Conservation (phyloP, 2,888 invertebrate species). For the Norana najaformis region DNA sequence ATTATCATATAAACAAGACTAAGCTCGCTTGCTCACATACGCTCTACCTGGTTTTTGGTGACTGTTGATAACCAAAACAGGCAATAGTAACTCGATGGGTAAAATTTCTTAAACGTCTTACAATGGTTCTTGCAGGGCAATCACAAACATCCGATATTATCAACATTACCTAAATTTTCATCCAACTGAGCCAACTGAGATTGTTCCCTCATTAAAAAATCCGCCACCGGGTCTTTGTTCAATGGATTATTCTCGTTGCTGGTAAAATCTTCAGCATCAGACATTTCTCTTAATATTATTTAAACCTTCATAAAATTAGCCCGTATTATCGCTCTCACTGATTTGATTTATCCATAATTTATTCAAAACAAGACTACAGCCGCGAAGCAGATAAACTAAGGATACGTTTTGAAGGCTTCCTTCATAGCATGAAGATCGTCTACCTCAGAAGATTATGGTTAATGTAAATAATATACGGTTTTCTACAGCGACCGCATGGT, state of each 20-base stretch:
- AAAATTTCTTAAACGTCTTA: background rate
- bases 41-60: background rate
- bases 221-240: slow-evolving; percentile 86
- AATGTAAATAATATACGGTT: no score
- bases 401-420: no score
- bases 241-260: background rate
- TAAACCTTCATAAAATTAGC: background rate
- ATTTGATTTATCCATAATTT: background rate
- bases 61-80: background rate
- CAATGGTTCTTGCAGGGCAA: background rate
- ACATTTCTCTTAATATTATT: background rate
- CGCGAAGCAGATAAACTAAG: no score
- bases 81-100: background rate
- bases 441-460: no score
- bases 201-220: slow-evolving; percentile 93
- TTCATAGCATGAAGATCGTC: background rate
- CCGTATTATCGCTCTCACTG: background rate
- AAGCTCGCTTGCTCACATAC: background rate
- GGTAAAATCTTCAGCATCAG: background rate
- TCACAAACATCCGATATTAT: background rate
- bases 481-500: no score
- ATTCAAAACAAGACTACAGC: no score
- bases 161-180: slow-evolving; percentile 36
- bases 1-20: no score
- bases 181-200: slow-evolving; percentile 84